phyloP scores from a whole-genome alignment of 2,797 vertebrate genomes.

The Fringilla coelebs region DNA sequence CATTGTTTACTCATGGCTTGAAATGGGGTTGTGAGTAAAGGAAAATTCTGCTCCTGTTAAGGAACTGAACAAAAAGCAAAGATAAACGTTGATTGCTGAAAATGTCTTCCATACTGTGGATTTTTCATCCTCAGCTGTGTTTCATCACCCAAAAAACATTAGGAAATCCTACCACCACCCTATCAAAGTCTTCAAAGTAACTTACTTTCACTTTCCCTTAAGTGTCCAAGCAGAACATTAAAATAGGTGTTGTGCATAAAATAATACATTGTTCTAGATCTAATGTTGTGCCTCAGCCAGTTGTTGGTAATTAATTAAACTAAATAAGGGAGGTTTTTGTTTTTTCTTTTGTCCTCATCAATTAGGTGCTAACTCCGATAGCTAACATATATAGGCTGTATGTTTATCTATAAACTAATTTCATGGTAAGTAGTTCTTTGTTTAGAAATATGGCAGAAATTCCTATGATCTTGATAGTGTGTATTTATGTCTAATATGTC shows the following conservation, averaged over 20 bases:
- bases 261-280: not conserved
- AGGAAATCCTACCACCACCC: not conserved
- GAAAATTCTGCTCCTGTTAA: not conserved
- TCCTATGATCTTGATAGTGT: not conserved
- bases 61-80: not conserved
- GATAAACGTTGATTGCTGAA: not conserved
- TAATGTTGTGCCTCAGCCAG: not conserved
- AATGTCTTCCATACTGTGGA: not conserved
- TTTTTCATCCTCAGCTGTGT: not conserved
- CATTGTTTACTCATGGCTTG: not conserved
- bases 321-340: not conserved
- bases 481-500: not conserved
- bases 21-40: not conserved
- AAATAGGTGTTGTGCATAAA: not conserved
- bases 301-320: not conserved
- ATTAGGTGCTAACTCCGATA: not conserved
- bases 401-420: not conserved
- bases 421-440: not conserved
- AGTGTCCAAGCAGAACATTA: not conserved
- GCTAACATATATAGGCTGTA: not conserved
- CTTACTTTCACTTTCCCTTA: not conserved
- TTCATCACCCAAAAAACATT: not conserved
- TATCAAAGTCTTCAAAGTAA: not conserved
- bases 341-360: not conserved
- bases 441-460: not conserved